Conservation (phyloP, 2,888 invertebrate genomes). For the Brenthis hecate region DNA sequence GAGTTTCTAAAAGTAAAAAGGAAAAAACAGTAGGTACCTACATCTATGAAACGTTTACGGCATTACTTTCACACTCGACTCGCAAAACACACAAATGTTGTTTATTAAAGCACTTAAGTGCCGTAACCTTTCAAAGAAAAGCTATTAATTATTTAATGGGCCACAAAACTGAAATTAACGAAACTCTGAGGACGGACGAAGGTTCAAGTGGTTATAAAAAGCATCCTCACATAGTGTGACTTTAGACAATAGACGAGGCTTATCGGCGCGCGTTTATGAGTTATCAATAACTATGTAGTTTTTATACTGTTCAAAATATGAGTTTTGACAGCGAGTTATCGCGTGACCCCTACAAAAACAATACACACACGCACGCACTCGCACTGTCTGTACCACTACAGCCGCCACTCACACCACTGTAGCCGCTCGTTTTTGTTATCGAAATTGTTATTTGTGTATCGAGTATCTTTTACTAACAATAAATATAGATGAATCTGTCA, state of each 20-base stretch:
- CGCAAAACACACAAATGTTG: conserved; percentile 20
- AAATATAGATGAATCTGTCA: conserved; percentile 18
- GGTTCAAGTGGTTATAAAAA: conserved; percentile 56
- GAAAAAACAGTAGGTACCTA: too few species aligned
- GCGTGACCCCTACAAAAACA: conserved; percentile 50
- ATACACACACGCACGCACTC: conserved; percentile 2
- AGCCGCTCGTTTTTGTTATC: conserved; percentile 15
- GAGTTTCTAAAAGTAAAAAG: too few species aligned
- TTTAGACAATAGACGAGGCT: conserved; percentile 17
- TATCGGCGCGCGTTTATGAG: conserved; percentile 22
- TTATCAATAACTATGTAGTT: conserved; percentile 14
- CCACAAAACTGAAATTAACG: conserved; percentile 53
- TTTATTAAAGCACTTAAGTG: conserved; percentile 30
- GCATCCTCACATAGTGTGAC: conserved; percentile 31
- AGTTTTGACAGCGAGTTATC: conserved; percentile 51
- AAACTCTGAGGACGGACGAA: conserved; percentile 60
- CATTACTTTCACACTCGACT: conserved; percentile 18
- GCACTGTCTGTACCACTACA: conserved; percentile 8
- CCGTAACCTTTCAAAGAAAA: conserved; percentile 52
- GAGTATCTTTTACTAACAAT: conserved; percentile 16
- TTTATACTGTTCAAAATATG: conserved; percentile 24
- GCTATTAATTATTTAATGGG: conserved; percentile 60
- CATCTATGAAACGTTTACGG: background rate
- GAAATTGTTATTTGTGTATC: conserved; percentile 5
- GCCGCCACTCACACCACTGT: conserved; percentile 38